These are phyloP conservation scores for Microtus ochrogaster DNA, from an alignment of 2,113 vertebrate species.

Conservation along the genomic window DNA sequence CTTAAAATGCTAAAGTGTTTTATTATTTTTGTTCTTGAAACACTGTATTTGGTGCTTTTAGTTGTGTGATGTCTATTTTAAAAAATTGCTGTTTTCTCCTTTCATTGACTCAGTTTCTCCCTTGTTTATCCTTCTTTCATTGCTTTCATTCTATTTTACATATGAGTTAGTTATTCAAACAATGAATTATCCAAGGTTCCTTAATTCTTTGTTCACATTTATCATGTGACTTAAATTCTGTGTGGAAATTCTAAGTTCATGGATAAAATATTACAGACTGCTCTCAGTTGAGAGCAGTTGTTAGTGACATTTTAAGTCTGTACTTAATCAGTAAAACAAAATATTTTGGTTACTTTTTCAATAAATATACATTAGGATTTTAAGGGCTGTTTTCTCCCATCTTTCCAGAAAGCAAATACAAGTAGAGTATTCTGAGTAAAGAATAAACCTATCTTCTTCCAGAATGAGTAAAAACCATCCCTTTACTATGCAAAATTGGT, in stretches of 20 bases:
- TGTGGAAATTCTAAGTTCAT: neutral
- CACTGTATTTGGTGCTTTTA: neutral
- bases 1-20: neutral
- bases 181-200: neutral
- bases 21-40: neutral
- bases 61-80: neutral
- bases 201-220: neutral
- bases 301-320: neutral
- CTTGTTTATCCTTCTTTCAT: neutral
- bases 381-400: too few relatives aligned
- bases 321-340: neutral
- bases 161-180: neutral
- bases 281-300: too few relatives aligned
- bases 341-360: neutral
- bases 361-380: neutral
- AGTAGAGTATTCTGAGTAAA: neutral
- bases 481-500: neutral
- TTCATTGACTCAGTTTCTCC: neutral
- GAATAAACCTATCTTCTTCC: neutral
- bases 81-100: neutral
- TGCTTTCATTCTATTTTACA: neutral
- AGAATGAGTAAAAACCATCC: neutral
- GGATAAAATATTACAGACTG: neutral
- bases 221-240: neutral
- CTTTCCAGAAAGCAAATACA: neutral